These are phyloP conservation scores for Oryzias curvinotus DNA, from an alignment of 2,113 vertebrate genomes.

Conservation along the genomic window DNA sequence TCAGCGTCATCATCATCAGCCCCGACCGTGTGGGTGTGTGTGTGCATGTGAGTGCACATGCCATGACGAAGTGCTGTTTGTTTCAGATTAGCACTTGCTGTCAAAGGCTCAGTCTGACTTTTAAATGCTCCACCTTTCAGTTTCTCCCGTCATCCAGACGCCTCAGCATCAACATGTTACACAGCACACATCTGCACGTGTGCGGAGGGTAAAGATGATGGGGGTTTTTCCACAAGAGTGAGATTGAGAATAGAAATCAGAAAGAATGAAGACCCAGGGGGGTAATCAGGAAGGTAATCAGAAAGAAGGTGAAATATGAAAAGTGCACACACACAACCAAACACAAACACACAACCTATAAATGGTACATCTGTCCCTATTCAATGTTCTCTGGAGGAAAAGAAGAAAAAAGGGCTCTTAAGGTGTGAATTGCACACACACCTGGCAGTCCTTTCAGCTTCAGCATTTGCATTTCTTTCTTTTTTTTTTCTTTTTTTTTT, in stretches of 20 bases:
- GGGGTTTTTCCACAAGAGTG: slow-evolving; percentile 1
- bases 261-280: slow-evolving; percentile 34
- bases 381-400: slow-evolving; percentile 31
- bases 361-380: no score
- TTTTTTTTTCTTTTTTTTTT: slow-evolving; percentile 4
- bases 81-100: slow-evolving; percentile 12
- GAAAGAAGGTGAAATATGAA: slow-evolving; percentile 53
- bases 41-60: background rate
- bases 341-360: background rate
- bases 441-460: slow-evolving; percentile 4
- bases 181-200: slow-evolving; percentile 27
- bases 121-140: slow-evolving; percentile 4
- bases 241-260: slow-evolving; percentile 23
- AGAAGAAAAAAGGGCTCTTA: slow-evolving; percentile 41
- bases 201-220: slow-evolving; percentile 15
- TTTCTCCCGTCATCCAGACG: slow-evolving; percentile 10
- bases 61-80: slow-evolving; percentile 15
- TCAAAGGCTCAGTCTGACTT: slow-evolving; percentile 10
- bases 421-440: slow-evolving; percentile 15
- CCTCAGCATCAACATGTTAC: slow-evolving; percentile 31
- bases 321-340: slow-evolving; percentile 8
- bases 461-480: slow-evolving; percentile 40
- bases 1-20: slow-evolving; percentile 17
- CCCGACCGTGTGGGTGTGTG: slow-evolving; percentile 13
- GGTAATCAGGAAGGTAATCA: slow-evolving; percentile 32